These are phyloP conservation scores for Tubulanus polymorphus DNA, from an alignment of 2,888 invertebrate genomes.

Conservation along the genomic window DNA sequence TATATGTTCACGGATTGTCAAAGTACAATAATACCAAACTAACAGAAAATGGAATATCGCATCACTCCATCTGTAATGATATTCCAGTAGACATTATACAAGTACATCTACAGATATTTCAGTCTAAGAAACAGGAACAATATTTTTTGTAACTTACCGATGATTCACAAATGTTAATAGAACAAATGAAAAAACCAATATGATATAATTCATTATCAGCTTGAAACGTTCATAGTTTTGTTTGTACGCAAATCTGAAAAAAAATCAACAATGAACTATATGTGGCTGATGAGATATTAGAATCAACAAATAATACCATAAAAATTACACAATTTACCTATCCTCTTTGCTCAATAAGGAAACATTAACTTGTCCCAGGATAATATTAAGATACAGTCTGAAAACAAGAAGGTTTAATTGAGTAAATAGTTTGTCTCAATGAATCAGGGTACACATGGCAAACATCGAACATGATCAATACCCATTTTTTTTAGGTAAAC, in stretches of 20 bases:
- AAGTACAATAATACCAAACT: slow-evolving; percentile 99
- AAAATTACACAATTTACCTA: too few relatives aligned
- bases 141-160: slow-evolving; percentile 71
- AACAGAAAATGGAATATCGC: slow-evolving; percentile 71
- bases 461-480: slow-evolving; percentile 28
- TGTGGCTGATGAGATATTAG: too few relatives aligned
- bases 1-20: slow-evolving; percentile 98
- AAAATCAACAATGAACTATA: too few relatives aligned
- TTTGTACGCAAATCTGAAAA: slow-evolving; percentile 86
- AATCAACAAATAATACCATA: too few relatives aligned
- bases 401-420: too few relatives aligned
- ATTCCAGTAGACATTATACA: neutral
- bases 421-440: too few relatives aligned
- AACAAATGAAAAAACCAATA: slow-evolving; percentile 78
- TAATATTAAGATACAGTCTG: slow-evolving; percentile 77
- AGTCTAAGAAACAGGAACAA: too few relatives aligned
- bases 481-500: slow-evolving; percentile 86
- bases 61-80: slow-evolving; percentile 56
- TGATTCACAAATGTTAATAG: slow-evolving; percentile 74
- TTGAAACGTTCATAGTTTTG: slow-evolving; percentile 99
- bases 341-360: slow-evolving; percentile 91
- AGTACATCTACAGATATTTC: too few relatives aligned
- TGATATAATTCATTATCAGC: slow-evolving; percentile 87
- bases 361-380: slow-evolving; percentile 95
- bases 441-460: too few relatives aligned